phyloP scores from a whole-genome alignment of 2,113 vertebrate genomes.

The Alexandromys fortis region DNA sequence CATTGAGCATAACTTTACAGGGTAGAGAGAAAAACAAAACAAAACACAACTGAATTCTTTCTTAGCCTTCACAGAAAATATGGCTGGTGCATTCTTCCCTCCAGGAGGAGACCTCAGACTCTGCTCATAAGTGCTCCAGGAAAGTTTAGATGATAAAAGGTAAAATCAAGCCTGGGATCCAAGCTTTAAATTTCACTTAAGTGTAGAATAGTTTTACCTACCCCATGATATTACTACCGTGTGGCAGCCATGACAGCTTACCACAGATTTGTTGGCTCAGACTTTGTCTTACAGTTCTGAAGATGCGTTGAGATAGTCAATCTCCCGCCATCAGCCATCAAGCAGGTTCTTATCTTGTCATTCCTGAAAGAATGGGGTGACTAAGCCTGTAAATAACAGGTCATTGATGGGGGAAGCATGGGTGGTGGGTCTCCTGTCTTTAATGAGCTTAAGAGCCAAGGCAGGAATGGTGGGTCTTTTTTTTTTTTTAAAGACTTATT shows the following conservation, averaged over 20 bases:
- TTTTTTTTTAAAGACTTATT: too few species aligned
- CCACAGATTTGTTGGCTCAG: not conserved
- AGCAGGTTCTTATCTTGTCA: not conserved
- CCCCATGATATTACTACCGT: fast-evolving
- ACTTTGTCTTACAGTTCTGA: not conserved
- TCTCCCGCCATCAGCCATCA: too few species aligned
- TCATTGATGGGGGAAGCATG: not conserved
- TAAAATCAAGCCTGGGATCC: not conserved
- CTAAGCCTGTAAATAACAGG: not conserved
- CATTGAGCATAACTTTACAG: not conserved
- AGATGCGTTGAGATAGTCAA: not conserved
- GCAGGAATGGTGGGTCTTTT: not conserved
- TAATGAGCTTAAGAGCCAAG: not conserved
- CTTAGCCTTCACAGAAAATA: not conserved
- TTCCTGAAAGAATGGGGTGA: not conserved
- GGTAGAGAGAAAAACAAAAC: not conserved
- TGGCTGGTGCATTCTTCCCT: not conserved
- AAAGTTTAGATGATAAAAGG: not conserved
- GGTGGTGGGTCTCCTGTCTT: not conserved
- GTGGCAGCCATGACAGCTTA: not conserved
- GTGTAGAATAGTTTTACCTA: not conserved
- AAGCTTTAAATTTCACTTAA: not conserved
- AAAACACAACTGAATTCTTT: not conserved
- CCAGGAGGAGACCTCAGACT: not conserved
- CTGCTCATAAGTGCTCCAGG: not conserved